Base-by-base conservation (phyloP, 1,140 invertebrate species). In the Musca domestica region DNA sequence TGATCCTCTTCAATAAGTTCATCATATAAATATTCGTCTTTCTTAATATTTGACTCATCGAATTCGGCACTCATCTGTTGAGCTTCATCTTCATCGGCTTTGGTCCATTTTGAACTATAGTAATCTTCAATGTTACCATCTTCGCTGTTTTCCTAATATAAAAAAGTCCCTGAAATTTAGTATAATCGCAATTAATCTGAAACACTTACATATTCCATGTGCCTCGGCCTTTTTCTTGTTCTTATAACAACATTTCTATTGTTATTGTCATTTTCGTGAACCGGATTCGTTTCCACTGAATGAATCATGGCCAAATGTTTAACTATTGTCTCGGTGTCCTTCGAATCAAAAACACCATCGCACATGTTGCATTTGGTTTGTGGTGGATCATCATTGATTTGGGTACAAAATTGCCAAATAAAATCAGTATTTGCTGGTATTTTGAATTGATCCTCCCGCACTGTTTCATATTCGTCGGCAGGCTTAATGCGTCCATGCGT, bases 331-430 rank as follows among this genome's bases (percentile, higher is more conserved):
- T 70, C 66, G 22, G 14, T 48, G 1, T 68, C 73, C n/a, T 61
- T 67, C 2, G 67, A 34, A n/a, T 73, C 70, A 54, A 76, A 76
- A 1, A 71, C 41, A 14, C 46, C 67, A 10, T 70, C 66, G 15
- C 75, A 76, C 73, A 76, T 74, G 25, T 74, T 70, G 41, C 75
- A 76, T 49, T 75, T 76, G 14, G 66, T 67, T 9, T 70, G 41
- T 67, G 61, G 54, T 64, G 61, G 54, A 19, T 67, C 3, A 1
- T 67, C 34, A 23, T 74, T 65, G 4, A 51, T 65, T 27, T 67
- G 65, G 0, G 58, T n/a, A 41, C 72, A 71, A 46, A 71, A 70
- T 22, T 70, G 34, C 64, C 69, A 65, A 20, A 74, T 71, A 14
- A 69, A 68, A 10, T 72, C 51, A 14, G 69, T 65, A 4, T 69